Evolutionary conservation across 1,140 invertebrate species (phyloP).

Genomic region (Globodera ellingtonae): DNA sequence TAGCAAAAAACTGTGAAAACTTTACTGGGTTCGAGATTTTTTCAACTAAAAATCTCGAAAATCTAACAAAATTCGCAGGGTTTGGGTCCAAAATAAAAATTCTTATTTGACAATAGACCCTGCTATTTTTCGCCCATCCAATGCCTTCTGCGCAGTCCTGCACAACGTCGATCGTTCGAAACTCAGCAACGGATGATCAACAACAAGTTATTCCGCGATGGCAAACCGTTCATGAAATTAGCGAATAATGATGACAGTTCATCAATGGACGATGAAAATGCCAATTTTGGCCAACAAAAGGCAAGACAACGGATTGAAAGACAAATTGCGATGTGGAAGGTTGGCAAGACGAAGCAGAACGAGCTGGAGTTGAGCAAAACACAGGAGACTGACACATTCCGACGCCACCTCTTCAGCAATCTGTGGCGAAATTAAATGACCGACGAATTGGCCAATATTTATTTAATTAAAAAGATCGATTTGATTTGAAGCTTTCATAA

Average conservation of each 20-base stretch:
- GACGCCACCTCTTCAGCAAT: background rate
- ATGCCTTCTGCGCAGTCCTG: constrained; percentile 23
- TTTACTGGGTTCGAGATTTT: background rate
- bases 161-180: constrained; percentile 11
- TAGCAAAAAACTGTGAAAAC: no score
- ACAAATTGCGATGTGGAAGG: background rate
- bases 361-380: background rate
- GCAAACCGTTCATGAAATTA: no score
- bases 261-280: no score
- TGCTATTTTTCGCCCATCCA: constrained; percentile 34
- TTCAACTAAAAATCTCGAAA: background rate
- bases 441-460: no score
- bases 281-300: no score
- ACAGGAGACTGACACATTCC: background rate
- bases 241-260: no score
- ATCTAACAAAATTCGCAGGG: background rate
- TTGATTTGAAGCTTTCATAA: no score
- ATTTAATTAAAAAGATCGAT: no score
- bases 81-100: no score
- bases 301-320: no score
- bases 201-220: background rate
- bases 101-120: background rate
- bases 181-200: background rate
- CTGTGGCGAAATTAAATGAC: background rate
- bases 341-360: background rate